Base-by-base conservation (phyloP, 2,888 invertebrate genomes). In the Hypselothyrea guttata region DNA sequence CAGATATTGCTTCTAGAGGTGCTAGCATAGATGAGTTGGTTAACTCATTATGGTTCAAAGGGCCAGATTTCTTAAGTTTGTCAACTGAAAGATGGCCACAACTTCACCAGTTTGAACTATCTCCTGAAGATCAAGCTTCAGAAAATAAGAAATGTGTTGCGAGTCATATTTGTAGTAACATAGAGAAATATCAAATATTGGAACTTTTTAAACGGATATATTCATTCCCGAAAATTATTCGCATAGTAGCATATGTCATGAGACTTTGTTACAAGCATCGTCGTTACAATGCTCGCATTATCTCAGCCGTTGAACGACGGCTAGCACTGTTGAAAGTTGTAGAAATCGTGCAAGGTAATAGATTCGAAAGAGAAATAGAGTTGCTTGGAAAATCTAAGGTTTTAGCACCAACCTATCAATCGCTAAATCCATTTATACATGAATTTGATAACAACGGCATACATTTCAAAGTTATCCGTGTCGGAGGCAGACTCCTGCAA, bases 391-490 rank as follows among this genome's bases (percentile, higher is more conserved):
- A 34, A 7, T 34, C 34, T 0, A 11, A 34, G 5, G 34, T 34
- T 7, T 12, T 13, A 2, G 12, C 11, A 1, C 34, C 34, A 13
- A 34, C 12, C 13, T 12, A 12, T 34, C 13, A 34, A 7, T 34
- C 34, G 13, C 12, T 13, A 34, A 34, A 34, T 0, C 34, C 34
- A 5, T 34, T 34, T 1, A 34, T 34, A 7, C 12, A 34, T 1
- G 34, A 13, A 34, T 34, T 34, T 34, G 13, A 34, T 2, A 12
- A 34, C 1, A 4, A 7, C 7, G 34, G 34, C 3, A 34, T 34
- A 11, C 34, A 34, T n/a, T 31, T 31, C n/a, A 31, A 31, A 31
- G 31, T 31, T 11, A 31, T 31, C 11, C 31, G 31, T 31, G 31
- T 31, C 3, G 31, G 31, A n/a, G 11, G 31, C 11, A 31, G 31